phyloP scores from a whole-genome alignment of 1,140 invertebrate genomes.

The Amphibalanus amphitrite region DNA sequence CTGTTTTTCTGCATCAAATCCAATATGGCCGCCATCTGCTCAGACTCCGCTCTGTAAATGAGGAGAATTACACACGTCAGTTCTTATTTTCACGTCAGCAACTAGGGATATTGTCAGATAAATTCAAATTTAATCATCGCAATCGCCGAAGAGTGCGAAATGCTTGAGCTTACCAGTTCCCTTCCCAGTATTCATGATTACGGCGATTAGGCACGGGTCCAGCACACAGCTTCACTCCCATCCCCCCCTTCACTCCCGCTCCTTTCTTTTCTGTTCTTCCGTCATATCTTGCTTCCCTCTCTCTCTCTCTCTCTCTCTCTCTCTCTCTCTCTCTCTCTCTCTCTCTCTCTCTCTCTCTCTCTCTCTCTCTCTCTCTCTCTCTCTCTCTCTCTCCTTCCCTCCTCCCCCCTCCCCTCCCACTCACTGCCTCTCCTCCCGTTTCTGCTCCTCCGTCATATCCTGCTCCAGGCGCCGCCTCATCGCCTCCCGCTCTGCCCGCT shows the following conservation, averaged over 20 bases:
- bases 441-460: neutral
- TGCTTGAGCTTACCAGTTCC: too few species aligned
- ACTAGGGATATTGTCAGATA: too few species aligned
- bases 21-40: neutral
- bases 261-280: neutral
- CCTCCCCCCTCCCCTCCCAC: neutral
- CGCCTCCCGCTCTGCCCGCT: neutral
- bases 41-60: too few species aligned
- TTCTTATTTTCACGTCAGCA: too few species aligned
- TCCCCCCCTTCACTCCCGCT: neutral
- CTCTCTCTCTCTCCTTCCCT: conserved; percentile 3
- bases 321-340: conserved; percentile 7
- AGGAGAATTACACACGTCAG: too few species aligned
- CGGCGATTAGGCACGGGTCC: too few species aligned
- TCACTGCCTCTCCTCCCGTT: neutral
- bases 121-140: too few species aligned
- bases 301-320: conserved; percentile 5
- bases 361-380: conserved; percentile 8
- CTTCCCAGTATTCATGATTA: too few species aligned
- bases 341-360: conserved; percentile 9
- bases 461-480: neutral
- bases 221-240: too few species aligned
- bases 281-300: neutral
- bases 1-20: neutral
- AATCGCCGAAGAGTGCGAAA: too few species aligned